Base-by-base conservation (phyloP, 2,888 invertebrate species). In the Drosophila acutilabella region DNA sequence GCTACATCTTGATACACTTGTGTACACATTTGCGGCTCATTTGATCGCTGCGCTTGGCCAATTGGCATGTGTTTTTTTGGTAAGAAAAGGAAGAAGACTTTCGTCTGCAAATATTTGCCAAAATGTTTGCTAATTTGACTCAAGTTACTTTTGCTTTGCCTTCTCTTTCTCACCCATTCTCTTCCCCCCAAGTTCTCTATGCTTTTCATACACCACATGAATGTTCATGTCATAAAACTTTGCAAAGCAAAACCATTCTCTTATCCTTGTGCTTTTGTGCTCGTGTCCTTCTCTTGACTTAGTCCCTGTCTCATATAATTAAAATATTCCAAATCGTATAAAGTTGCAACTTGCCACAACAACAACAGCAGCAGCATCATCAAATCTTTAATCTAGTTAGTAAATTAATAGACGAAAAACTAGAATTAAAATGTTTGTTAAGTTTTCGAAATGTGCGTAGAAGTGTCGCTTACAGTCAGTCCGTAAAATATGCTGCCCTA, bases 91-190 rank as follows among this genome's bases (percentile, higher is more conserved):
- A 45, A 47, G 42, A 10, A 50, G 62, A 53, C 59, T 69, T 50
- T 62, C 56, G 60, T 62, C 54, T 51, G 74, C 71, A 81, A 82
- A 82, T 88, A 88, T 82, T 88, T 88, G 81, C 54, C 66, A 72
- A 85, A 87, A 88, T 88, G 74, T 88, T 82, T 85, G 88, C 82
- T 82, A 88, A 88, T 82, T 82, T 88, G 68, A 77, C 80, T 87
- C 73, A 61, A 80, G 70, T 70, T 70, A 52, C 66, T 48, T 45
- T 67, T 65, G 42, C 58, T 65, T 14, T 40, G 2, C 20, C 52
- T 11, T 11, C 45, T n/a, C n/a, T 30, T 33, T 1, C 13, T 7
- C 23, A 30, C 38, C 10, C n/a, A n/a, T n/a, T n/a, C n/a, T n/a
- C n/a, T n/a, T n/a, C n/a, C n/a, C n/a, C n/a, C n/a, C n/a, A n/a